A percentile compares a stretch with the other conserved stretches of the same genome.
Evolutionary conservation across 2,113 vertebrate species (phyloP).

Genomic region (Ageneiosus marmoratus): DNA sequence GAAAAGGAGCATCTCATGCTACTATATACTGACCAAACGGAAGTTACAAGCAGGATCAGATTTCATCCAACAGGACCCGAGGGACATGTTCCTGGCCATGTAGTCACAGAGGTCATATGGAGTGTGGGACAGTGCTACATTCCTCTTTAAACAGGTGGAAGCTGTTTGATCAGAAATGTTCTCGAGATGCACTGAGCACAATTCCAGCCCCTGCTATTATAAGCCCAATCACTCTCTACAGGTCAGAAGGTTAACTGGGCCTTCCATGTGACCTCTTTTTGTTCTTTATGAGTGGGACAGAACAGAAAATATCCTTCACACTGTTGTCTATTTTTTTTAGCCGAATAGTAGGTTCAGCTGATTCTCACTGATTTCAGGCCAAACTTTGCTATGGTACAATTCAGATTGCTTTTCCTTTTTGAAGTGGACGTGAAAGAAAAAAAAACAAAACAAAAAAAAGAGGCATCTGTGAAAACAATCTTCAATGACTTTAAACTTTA

Average conservation of each 20-base stretch:
- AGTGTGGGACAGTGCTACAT: conserved; percentile 32
- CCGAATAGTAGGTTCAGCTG: conserved; percentile 72
- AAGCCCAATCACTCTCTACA: conserved; percentile 27
- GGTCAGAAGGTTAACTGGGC: conserved; percentile 45
- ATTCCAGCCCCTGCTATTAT: conserved; percentile 35
- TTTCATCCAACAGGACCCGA: conserved; percentile 33
- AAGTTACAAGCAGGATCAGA: conserved; percentile 41
- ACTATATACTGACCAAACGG: background rate
- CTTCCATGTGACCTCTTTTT: conserved; percentile 41
- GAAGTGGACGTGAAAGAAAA: conserved; percentile 75
- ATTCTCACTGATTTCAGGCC: conserved; percentile 70
- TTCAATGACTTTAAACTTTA: conserved; percentile 87
- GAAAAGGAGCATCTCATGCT: background rate
- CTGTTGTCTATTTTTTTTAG: conserved; percentile 61
- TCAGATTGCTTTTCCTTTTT: conserved; percentile 75
- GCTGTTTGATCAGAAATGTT: conserved; percentile 37
- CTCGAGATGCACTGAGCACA: background rate
- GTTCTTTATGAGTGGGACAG: conserved; percentile 34
- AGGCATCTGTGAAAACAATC: conserved; percentile 94
- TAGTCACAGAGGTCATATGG: conserved; percentile 4
- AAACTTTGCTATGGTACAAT: conserved; percentile 65
- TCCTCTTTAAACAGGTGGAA: conserved; percentile 52
- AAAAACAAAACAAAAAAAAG: conserved; percentile 38
- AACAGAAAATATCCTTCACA: conserved; percentile 26
- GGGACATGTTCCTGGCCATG: conserved; percentile 29